A percentile compares a stretch with the other conserved stretches of the same genome.
phyloP scores from a whole-genome alignment of 2,888 invertebrate genomes.

The Limnephilus auricula region DNA sequence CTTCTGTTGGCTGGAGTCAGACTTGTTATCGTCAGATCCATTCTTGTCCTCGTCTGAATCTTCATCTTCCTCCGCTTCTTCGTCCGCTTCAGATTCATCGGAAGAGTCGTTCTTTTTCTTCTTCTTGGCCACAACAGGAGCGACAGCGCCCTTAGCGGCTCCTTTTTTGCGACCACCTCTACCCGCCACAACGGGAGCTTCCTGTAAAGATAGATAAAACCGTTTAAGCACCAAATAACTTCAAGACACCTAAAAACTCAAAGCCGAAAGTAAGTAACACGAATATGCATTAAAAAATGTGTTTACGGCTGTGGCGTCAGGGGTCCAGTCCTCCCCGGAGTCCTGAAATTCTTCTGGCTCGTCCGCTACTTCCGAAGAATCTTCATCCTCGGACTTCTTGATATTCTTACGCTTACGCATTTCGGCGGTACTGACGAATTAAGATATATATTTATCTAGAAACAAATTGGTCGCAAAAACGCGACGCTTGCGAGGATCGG shows the following conservation, averaged over 20 bases:
- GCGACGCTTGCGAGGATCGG: conserved; percentile 34
- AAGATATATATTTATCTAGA: not conserved
- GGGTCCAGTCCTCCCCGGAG: conserved; percentile 78
- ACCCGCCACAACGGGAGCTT: conserved; percentile 17
- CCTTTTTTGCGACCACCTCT: not conserved
- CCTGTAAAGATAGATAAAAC: conserved; percentile 30
- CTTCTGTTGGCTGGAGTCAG: conserved; percentile 78
- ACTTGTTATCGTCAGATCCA: conserved; percentile 77
- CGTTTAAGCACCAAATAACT: not conserved
- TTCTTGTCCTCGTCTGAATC: conserved; percentile 75
- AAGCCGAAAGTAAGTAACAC: not conserved
- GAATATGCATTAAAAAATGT: conserved; percentile 35
- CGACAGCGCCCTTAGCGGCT: conserved; percentile 23
- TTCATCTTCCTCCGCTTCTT: conserved; percentile 62
- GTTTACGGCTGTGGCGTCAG: conserved; percentile 76
- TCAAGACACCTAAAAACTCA: not conserved
- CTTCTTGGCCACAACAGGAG: conserved; percentile 48
- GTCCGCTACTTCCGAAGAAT: conserved; percentile 72
- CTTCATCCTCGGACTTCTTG: conserved; percentile 71
- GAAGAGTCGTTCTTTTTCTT: conserved; percentile 73
- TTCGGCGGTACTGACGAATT: not conserved
- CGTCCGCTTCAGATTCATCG: conserved; percentile 75
- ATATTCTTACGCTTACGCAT: conserved; percentile 62
- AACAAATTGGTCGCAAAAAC: not conserved
- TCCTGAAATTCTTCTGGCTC: conserved; percentile 78